Evolutionary conservation across 1,140 invertebrate genomes (phyloP).

Genomic region (Stegodyphus dumicola): DNA sequence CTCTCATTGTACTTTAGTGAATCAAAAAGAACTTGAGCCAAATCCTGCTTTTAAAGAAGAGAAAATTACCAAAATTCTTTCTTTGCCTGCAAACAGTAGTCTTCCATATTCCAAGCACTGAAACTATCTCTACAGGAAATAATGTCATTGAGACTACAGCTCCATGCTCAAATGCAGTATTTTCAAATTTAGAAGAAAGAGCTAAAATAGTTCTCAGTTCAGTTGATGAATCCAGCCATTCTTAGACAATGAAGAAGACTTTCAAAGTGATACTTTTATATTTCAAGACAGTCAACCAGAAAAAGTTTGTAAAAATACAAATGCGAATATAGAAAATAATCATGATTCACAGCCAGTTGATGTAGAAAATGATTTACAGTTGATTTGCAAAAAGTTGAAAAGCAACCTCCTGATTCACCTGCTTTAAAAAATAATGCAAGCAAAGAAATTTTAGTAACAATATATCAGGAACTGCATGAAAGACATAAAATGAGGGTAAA

Average conservation of each 20-base stretch:
- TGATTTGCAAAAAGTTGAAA: too few relatives aligned
- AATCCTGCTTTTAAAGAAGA: conserved; percentile 46
- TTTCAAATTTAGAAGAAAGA: not conserved
- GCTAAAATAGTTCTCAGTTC: too few relatives aligned
- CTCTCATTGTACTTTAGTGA: conserved; percentile 10
- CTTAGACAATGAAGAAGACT: too few relatives aligned
- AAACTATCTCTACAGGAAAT: not conserved
- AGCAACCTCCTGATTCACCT: too few relatives aligned
- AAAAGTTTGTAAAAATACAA: too few relatives aligned
- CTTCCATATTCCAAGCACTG: not conserved
- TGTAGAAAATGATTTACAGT: too few relatives aligned
- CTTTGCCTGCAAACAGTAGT: not conserved
- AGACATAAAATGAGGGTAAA: conserved; percentile 2
- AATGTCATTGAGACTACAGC: not conserved
- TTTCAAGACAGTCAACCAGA: too few relatives aligned
- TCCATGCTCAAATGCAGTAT: not conserved
- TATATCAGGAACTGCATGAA: conserved; percentile 12
- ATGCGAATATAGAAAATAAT: too few relatives aligned
- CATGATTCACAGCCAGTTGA: too few relatives aligned
- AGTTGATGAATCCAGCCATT: too few relatives aligned
- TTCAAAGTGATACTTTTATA: too few relatives aligned
- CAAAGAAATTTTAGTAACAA: not conserved
- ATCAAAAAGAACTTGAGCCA: not conserved
- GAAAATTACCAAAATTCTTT: conserved; percentile 2
- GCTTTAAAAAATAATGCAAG: too few relatives aligned